A percentile compares a stretch with the other conserved stretches of the same genome.
phyloP scores from a whole-genome alignment of 2,113 vertebrate genomes.

The Cettia cetti region DNA sequence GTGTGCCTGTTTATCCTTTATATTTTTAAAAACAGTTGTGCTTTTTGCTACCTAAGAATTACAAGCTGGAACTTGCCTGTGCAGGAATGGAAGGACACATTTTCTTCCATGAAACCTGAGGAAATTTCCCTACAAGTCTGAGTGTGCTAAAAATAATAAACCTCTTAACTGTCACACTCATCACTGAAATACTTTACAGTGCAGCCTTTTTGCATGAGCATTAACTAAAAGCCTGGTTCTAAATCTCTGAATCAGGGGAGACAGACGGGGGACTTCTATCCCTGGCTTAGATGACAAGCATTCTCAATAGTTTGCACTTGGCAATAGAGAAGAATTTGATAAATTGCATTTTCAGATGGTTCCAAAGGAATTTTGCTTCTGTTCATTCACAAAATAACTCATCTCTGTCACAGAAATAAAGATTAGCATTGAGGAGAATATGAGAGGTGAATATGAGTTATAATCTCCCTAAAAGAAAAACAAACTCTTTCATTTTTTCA shows the following conservation, averaged over 20 bases:
- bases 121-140: neutral
- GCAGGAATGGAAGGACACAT: neutral
- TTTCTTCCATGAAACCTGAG: neutral
- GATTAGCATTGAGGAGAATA: neutral
- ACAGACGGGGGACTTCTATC: neutral
- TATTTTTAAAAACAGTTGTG: neutral
- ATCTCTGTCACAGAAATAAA: neutral
- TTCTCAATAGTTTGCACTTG: neutral
- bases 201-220: neutral
- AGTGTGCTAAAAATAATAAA: neutral
- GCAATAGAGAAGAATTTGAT: neutral
- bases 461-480: neutral
- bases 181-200: neutral
- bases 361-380: neutral
- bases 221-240: neutral
- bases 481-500: neutral
- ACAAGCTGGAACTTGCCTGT: neutral
- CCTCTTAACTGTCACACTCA: neutral
- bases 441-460: neutral
- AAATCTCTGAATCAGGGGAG: neutral
- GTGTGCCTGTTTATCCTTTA: neutral
- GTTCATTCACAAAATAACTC: neutral
- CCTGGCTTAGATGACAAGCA: neutral
- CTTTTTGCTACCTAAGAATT: neutral
- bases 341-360: neutral